These are phyloP conservation scores for Meda fulgida DNA, from an alignment of 2,797 vertebrate species.

Conservation along the genomic window DNA sequence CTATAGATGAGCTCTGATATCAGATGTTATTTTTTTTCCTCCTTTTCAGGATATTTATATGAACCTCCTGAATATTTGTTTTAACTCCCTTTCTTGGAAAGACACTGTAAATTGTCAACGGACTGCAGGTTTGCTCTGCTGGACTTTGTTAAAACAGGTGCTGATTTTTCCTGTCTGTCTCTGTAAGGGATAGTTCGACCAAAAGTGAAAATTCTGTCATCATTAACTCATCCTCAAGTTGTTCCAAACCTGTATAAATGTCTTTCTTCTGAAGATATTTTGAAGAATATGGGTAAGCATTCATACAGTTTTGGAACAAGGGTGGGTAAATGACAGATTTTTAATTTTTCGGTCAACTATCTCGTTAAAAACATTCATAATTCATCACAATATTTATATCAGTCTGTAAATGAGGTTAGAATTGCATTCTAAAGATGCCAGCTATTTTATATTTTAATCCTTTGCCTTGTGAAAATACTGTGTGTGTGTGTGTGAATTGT, in stretches of 20 bases:
- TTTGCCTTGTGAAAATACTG: not conserved
- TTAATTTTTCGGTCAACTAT: too few species aligned
- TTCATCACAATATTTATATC: not conserved
- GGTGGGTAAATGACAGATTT: too few species aligned
- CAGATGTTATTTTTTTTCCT: not conserved
- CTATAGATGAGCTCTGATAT: not conserved
- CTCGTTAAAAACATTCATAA: not conserved
- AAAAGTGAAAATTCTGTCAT: too few species aligned
- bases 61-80: constrained; percentile 87
- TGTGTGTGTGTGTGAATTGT: not conserved
- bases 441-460: not conserved
- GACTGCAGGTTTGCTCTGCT: constrained; percentile 90
- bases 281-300: too few species aligned
- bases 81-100: constrained; percentile 92
- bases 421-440: not conserved
- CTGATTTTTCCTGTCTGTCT: not conserved
- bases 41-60: constrained; percentile 85
- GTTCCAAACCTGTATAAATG: too few species aligned
- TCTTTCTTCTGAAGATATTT: too few species aligned
- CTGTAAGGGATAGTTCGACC: not conserved
- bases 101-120: constrained; percentile 92
- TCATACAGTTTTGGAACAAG: too few species aligned
- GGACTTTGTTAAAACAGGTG: constrained; percentile 94
- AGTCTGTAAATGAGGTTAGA: not conserved
- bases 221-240: too few species aligned